Evolutionary conservation across 2,888 invertebrate species (phyloP), one percentile per base, ranked within the genome.

Genomic region (Ormyrus labotus): DNA sequence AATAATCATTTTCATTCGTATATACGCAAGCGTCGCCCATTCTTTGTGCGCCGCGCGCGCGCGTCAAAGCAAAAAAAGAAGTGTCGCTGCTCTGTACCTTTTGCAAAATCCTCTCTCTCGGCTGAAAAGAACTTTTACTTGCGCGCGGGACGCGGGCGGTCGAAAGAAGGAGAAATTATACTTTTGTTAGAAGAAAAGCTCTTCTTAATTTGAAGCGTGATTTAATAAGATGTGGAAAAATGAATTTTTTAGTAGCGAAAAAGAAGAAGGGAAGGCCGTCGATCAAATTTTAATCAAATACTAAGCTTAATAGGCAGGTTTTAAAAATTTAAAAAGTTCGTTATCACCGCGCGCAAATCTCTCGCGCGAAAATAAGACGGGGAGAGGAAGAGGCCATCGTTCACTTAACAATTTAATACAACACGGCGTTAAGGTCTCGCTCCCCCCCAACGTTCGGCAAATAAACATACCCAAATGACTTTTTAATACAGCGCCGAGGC

Each of bases 361-460:
- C 10, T 6, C 10, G 45, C 48, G 11, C 10, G 53, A 58, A 68
- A 47, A 53, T 13, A 10, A 53, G 55, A 72, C 11, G 11, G 58
- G 19, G 57, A 13, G 19, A 60, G 55, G 51, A 11, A 8, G 34
- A 34, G 13, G 6, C 34, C 34, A 34, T 34, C 34, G 34, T 34
- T 34, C 34, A 34, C 34, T 34, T 34, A 34, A 34, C 51, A n/a
- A 53, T 53, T 68, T 68, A 61, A 65, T 58, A 61, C 10, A 63
- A 78, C 69, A 51, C 63, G 64, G 58, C 55, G 63, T 69, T 68
- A 64, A 58, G 11, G 63, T 57, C 13, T 67, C 11, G 68, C 63
- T 81, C 78, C 78, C 47, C 78, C 74, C 19, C 19, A 2, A 48
- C 13, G 53, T 73, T 55, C 60, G 76, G 73, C 81, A 79, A 81